Evolutionary conservation across 2,113 vertebrate genomes (phyloP).

Genomic region (Bubo blakistoni): DNA sequence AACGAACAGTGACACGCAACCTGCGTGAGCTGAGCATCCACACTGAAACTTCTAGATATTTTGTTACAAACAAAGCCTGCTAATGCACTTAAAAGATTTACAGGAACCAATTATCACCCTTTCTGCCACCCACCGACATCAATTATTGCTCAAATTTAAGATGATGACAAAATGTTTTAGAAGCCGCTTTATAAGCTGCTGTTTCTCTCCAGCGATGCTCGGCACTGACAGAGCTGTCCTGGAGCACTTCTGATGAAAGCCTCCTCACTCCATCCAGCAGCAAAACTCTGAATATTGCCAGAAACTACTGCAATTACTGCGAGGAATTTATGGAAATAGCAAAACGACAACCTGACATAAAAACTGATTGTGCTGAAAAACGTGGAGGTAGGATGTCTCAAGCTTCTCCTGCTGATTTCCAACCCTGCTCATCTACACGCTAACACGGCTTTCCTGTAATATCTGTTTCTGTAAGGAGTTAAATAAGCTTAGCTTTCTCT

Average conservation of each 20-base stretch:
- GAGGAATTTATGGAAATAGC: neutral
- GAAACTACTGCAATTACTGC: neutral
- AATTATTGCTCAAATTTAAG: constrained; percentile 60
- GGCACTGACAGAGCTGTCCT: neutral
- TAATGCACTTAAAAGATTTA: constrained; percentile 55
- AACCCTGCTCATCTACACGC: neutral
- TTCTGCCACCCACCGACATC: constrained; percentile 58
- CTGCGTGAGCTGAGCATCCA: neutral
- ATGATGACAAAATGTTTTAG: constrained; percentile 52
- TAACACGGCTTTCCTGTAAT: neutral
- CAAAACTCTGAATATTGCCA: neutral
- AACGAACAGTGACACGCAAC: neutral
- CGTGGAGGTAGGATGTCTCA: neutral
- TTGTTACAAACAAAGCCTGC: constrained; percentile 10
- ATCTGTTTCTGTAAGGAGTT: neutral
- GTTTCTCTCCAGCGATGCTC: neutral
- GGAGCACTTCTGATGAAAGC: constrained; percentile 2
- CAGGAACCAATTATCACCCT: constrained; percentile 59
- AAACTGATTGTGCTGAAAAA: neutral
- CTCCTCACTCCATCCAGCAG: neutral
- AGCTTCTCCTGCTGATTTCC: neutral
- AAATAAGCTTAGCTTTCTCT: neutral
- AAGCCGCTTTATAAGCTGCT: constrained; percentile 12
- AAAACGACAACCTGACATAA: neutral
- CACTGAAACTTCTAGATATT: neutral